Conservation (phyloP, 2,797 vertebrate species). For the Parambassis ranga region DNA sequence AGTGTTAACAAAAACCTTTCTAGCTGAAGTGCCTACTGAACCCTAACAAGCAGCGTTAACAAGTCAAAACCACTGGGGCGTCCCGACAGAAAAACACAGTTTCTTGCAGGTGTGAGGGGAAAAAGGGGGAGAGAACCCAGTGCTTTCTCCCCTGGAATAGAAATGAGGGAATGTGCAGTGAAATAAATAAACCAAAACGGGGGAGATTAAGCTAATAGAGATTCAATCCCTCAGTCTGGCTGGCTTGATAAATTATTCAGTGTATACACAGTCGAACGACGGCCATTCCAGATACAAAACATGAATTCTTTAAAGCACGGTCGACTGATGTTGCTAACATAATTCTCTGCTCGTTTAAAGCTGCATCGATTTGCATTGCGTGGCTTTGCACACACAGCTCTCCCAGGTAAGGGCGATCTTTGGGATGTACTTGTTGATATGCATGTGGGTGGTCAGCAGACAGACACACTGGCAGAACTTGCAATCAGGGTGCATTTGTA, state of each 20-base stretch:
- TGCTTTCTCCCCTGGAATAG: constrained; percentile 59
- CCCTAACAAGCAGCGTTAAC: constrained; percentile 62
- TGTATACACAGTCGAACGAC: constrained; percentile 75
- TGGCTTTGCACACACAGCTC: constrained; percentile 52
- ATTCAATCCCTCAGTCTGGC: constrained; percentile 81
- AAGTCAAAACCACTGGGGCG: constrained; percentile 61
- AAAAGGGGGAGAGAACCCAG: constrained; percentile 36
- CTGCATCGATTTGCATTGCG: constrained; percentile 73
- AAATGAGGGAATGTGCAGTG: constrained; percentile 71
- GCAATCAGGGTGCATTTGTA: constrained; percentile 43
- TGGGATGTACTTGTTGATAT: constrained; percentile 65
- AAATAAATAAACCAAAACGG: constrained; percentile 82
- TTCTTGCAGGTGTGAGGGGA: constrained; percentile 63
- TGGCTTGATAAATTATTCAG: constrained; percentile 84
- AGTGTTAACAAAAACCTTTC: constrained; percentile 51
- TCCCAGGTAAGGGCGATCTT: constrained; percentile 56
- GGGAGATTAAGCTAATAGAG: constrained; percentile 84
- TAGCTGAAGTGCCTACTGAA: constrained; percentile 50
- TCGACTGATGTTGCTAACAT: constrained; percentile 77
- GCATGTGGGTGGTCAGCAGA: constrained; percentile 57
- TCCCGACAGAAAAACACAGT: constrained; percentile 52
- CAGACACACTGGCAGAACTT: constrained; percentile 38
- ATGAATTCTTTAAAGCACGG: constrained; percentile 79
- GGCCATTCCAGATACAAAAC: constrained; percentile 80
- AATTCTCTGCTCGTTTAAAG: constrained; percentile 80